These are phyloP conservation scores for Phoeniculus purpureus DNA, from an alignment of 2,797 vertebrate species.

Conservation along the genomic window DNA sequence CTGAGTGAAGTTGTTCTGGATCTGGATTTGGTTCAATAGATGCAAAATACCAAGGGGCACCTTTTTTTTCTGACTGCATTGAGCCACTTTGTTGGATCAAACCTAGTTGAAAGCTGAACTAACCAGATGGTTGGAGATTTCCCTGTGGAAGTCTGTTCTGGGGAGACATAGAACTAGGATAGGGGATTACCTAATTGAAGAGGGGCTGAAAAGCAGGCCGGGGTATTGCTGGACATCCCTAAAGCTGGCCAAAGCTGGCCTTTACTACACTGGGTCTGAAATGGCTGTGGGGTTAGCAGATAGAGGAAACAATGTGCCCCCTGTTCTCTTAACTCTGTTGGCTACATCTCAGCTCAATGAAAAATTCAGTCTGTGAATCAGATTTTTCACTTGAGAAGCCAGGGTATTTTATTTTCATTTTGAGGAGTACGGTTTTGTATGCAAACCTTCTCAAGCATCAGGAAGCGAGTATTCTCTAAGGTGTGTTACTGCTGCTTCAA, in stretches of 20 bases:
- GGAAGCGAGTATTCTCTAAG: conserved; percentile 1
- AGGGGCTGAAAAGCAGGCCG: neutral
- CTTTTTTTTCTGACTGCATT: neutral
- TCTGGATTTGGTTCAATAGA: neutral
- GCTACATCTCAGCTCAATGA: neutral
- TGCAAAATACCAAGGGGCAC: neutral
- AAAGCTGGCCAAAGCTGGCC: neutral
- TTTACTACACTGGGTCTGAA: fast-evolving
- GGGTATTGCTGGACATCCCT: neutral
- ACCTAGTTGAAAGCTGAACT: neutral
- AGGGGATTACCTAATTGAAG: neutral
- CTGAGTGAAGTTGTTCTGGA: neutral
- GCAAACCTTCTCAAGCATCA: neutral
- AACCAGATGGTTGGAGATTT: neutral
- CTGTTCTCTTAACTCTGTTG: neutral
- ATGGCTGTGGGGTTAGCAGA: neutral
- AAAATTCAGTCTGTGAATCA: neutral
- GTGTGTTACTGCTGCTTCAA: conserved; percentile 22
- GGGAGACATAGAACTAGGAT: neutral
- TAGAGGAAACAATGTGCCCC: neutral
- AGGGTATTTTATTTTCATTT: neutral
- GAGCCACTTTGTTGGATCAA: neutral
- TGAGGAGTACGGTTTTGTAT: neutral
- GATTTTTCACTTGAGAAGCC: neutral
- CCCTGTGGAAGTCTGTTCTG: neutral